Evolutionary conservation across 2,888 invertebrate genomes (phyloP), one percentile per base, ranked within the genome.

Genomic region (Agrochola macilenta): DNA sequence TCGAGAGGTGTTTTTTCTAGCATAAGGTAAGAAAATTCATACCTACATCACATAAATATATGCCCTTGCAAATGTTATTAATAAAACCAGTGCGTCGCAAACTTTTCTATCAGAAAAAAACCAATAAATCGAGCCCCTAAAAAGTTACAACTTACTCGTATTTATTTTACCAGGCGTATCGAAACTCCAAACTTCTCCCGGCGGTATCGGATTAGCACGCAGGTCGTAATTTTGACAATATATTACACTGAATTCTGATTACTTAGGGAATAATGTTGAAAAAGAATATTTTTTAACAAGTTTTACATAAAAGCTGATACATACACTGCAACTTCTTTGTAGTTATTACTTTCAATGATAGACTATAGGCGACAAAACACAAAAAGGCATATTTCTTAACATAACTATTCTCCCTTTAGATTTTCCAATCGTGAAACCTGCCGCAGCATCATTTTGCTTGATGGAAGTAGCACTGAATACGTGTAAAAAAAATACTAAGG

Each of bases 121-220:
- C 30, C 46, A 49, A 70, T 80, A 84, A 84, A 74, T 64, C 14
- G 60, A 23, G 26, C 7, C 35, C 49, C 60, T 46, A n/a, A 54
- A 57, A 64, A 75, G 52, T 43, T 43, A 14, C 5, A 70, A 49
- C 26, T 46, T 23, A 14, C n/a, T 58, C 30, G 60, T 79, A 70
- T 84, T 78, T 79, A 52, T 81, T 83, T 66, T 30, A 79, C 46
- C 43, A 5, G 23, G 14, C 64, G 49, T 35, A 71, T 66, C 61
- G 39, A 63, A 79, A 61, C 57, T 68, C 20, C 60, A 43, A 73
- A 72, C 17, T 60, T 85, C 63, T 65, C 68, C n/a, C n/a, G 4
- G 11, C 60, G 61, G 64, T 61, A 69, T 72, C 17, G 54, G 49
- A 71, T 68, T 57, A 81, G 39, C 17, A 57, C 60, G 39, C 26